Conservation (phyloP, 1,140 invertebrate species). For the Drosophila novamexicana region DNA sequence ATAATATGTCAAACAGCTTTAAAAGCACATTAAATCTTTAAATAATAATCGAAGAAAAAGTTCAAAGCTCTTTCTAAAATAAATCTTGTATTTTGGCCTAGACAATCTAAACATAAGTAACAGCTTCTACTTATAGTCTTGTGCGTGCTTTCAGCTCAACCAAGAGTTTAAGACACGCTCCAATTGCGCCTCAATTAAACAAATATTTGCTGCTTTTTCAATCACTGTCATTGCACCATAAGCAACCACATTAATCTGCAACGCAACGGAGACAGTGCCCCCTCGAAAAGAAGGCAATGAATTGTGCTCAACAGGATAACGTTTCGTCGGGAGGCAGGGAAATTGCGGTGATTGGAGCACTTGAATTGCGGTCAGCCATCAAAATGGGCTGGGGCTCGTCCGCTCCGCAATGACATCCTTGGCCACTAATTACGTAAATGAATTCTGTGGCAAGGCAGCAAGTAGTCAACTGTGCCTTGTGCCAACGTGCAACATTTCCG, state of each 20-base stretch:
- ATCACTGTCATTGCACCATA: conserved; percentile 16
- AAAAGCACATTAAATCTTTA: not conserved
- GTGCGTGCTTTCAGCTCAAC: too few species aligned
- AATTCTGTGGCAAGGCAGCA: conserved; percentile 53
- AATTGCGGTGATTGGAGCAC: conserved; percentile 65
- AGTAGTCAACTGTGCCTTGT: not conserved
- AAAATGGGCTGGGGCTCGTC: conserved; percentile 23
- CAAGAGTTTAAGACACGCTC: not conserved
- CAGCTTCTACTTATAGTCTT: too few species aligned
- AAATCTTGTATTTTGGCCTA: too few species aligned
- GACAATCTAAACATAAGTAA: too few species aligned
- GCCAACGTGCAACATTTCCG: conserved; percentile 7
- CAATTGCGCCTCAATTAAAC: not conserved
- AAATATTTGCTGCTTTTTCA: conserved; percentile 6
- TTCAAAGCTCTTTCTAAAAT: not conserved
- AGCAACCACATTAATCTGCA: conserved; percentile 14
- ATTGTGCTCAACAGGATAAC: conserved; percentile 17
- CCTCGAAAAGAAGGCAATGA: conserved; percentile 27
- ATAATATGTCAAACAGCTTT: not conserved
- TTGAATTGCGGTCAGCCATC: conserved; percentile 55
- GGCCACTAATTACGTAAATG: conserved; percentile 80
- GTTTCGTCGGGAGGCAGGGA: conserved; percentile 11
- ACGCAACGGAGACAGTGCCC: not conserved
- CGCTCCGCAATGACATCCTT: conserved; percentile 42
- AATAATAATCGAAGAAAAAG: not conserved